Evolutionary conservation across 2,888 invertebrate species (phyloP), one percentile per base, ranked within the genome.

Genomic region (Tachina lurida): DNA sequence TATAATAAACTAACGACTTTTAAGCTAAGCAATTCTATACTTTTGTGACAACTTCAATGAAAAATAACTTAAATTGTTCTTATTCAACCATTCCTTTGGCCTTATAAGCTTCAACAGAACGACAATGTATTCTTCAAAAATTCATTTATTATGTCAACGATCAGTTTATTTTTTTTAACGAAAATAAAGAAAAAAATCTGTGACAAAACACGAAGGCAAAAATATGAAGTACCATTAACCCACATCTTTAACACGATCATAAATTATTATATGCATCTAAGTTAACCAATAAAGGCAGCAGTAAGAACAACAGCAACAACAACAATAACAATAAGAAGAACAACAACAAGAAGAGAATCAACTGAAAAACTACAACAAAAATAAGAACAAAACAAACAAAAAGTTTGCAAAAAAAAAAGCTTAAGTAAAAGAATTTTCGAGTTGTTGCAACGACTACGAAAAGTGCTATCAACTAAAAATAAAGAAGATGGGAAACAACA

Each of bases 171-270:
- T 31, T 63, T 31, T 58, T 85, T 58, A 58, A 70, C 68, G 19
- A 76, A 84, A 65, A 47, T 63, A 22, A 19, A 43, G 17, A n/a
- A 5, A 65, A 62, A 65, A 52, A 75, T 58, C 60, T 52, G 63
- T 80, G 84, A 85, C 68, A 62, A 31, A 31, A 60, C 58, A 39
- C 13, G 68, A 80, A 43, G n/a, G 45, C 17, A 43, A 60, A 15
- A 17, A 65, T 1, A 45, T 65, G 17, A 75, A 75, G 85, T 78
- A 92, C 93, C 92, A 92, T 92, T 92, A 92, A 92, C 92, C 92
- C 92, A 92, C 93, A 92, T 92, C 91, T 91, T 89, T 91, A 92
- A 91, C 91, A 92, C 91, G 91, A 91, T 92, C 92, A 92, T 92
- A 92, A 92, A 92, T 92, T 92, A 91, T 92, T 91, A 89, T 91